Base-by-base conservation (phyloP, 1,140 invertebrate genomes). In the Megalonaias nervosa region DNA sequence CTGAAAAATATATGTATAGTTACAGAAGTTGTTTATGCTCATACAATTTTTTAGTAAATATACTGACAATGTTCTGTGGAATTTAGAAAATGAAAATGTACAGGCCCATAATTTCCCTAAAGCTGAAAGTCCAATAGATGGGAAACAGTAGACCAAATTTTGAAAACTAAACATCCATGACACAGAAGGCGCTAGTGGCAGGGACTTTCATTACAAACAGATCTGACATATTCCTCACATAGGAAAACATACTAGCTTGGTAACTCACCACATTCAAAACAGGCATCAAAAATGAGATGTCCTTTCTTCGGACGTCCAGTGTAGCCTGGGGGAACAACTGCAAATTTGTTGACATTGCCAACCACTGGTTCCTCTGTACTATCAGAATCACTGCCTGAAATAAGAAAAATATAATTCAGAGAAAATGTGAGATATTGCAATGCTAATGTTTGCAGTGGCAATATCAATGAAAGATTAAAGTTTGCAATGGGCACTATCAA, bases 241-340 rank as follows among this genome's bases (percentile, higher is more conserved):
- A 48, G 38, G 11, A 48, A 48, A 48, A 48, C 0, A 48, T 6
- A 13, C 74, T 55, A 59, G 11, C 66, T 17, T 16, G 56, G 19
- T 48, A 65, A 82, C 87, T 88, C 90, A 94, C 94, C 94, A 78
- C 96, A 97, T 92, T 99, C 98, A 91, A 98, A 99, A 6, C 96
- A 91, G 16, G 98, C 98, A 92, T 99, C 98, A 91, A 99, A 99
- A 84, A 98, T 98, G 1, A 99, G 92, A 89, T 99, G 97, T 13
- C 98, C 98, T 79, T 93, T 92, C 91, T 97, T 97, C 19, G 96
- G 96, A 91, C 98, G 97, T 1, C 97, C 97, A 85, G 95, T 96
- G 90, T 98, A 97, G 0, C 96, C 97, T 1, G 97, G 95, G 17
- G 98, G 97, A 48, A 91, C 88, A 72, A 91, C 89, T 69, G 89